Base-by-base conservation (phyloP, 2,113 vertebrate genomes). In the Hemibates koningsi region DNA sequence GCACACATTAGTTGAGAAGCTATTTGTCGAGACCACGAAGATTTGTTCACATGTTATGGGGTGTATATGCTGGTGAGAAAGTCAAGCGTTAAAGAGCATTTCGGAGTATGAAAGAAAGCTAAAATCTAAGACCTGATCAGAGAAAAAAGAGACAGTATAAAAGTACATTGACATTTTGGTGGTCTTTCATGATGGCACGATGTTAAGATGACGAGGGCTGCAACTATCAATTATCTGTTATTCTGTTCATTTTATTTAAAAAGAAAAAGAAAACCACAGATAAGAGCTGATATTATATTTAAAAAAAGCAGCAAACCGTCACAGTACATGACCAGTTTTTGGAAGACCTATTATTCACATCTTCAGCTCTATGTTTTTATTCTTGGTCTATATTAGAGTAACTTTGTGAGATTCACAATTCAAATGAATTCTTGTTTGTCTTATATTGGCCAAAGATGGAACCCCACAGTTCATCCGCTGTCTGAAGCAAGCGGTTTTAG, bases 241-340 rank as follows among this genome's bases (percentile, higher is more conserved):
- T 50, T 76, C 4, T 19, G 16, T 50, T 76, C 5, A 76, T 76
- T 36, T 63, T 36, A 36, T 36, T 61, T 9, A 17, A 59, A 59
- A 32, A 9, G 14, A 59, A 17, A 32, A 17, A 59, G 57, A 71
- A 10, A 73, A 45, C 0, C 1, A 17, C 66, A 0, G 0, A 45
- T 73, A 17, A 73, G 68, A 73, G 8, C 21, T 45, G 21, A 16
- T 11, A 17, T 41, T 48, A 45, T 73, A 6, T 61, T 21, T 0
- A 27, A 0, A 6, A 41, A 19, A 48, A 48, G 41, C 14, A 73
- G 14, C 14, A 73, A 27, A 45, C 0, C 2, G 1, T 73, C 66
- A 73, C 38, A 73, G 38, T 73, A 0, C 21, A 27, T 27, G 21
- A 24, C 12, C 66, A 16, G 38, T 27, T 73, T 73, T 45, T 73